Conservation (phyloP, 1,140 invertebrate species). For the Zaprionus africanus region DNA sequence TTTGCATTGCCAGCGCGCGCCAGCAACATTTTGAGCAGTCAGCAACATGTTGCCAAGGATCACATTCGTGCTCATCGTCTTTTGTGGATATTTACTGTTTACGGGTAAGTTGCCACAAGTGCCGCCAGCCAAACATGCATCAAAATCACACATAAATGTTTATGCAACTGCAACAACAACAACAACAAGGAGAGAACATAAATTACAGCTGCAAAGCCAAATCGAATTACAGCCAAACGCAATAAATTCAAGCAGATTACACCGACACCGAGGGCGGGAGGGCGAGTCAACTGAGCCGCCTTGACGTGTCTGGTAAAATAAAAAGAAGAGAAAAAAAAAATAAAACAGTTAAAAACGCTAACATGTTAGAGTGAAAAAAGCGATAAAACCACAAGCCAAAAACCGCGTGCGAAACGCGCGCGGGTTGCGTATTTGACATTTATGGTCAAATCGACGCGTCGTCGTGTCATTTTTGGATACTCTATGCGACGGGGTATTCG, state of each 20-base stretch:
- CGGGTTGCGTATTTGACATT: conserved; percentile 56
- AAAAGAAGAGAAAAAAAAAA: conserved; percentile 6
- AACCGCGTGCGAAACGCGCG: conserved; percentile 53
- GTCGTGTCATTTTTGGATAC: conserved; percentile 26
- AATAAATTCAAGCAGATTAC: conserved; percentile 78
- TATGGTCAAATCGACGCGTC: conserved; percentile 49
- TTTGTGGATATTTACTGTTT: conserved; percentile 81
- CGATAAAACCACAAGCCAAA: conserved; percentile 42
- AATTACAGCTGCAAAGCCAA: conserved; percentile 58
- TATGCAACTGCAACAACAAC: conserved; percentile 48
- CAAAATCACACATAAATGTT: conserved; percentile 52
- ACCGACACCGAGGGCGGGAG: conserved; percentile 50
- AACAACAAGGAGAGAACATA: conserved; percentile 32
- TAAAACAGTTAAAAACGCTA: conserved; percentile 6
- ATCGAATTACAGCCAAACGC: conserved; percentile 70
- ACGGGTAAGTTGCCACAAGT: conserved; percentile 61
- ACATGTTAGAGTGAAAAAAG: conserved; percentile 22
- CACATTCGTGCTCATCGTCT: conserved; percentile 68
- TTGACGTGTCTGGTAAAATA: conserved; percentile 65
- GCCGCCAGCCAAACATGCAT: conserved; percentile 11
- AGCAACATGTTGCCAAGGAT: conserved; percentile 80
- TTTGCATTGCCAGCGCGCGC: neutral
- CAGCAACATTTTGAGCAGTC: conserved; percentile 31
- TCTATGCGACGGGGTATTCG: neutral
- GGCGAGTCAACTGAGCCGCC: conserved; percentile 42